phyloP scores from a whole-genome alignment of 2,888 invertebrate genomes.

The Pseudanteris insignis region DNA sequence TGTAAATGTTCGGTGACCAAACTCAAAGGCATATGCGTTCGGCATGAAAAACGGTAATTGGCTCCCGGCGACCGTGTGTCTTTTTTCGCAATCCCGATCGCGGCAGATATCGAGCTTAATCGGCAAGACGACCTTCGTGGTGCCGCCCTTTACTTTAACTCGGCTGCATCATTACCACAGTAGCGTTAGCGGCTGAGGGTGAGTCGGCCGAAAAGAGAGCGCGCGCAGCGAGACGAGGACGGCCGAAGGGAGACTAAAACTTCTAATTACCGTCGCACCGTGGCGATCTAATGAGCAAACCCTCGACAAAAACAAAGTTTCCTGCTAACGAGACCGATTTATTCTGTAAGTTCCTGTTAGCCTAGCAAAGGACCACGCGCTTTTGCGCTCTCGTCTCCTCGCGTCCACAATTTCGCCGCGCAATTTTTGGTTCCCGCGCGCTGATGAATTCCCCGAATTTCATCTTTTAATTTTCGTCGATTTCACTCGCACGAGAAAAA shows the following conservation, averaged over 20 bases:
- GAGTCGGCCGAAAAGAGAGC: constrained; percentile 23
- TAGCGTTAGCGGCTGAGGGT: constrained; percentile 47
- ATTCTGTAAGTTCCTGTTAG: constrained; percentile 58
- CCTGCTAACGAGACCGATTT: constrained; percentile 62
- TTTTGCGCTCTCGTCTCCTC: constrained; percentile 38
- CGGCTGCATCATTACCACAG: constrained; percentile 55
- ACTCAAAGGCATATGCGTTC: constrained; percentile 45
- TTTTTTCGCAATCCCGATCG: constrained; percentile 51
- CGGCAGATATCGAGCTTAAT: constrained; percentile 54
- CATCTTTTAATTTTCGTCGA: no score
- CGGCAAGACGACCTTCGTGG: constrained; percentile 46
- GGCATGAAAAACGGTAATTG: constrained; percentile 52
- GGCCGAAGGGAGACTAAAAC: constrained; percentile 54
- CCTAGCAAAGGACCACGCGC: constrained; percentile 44
- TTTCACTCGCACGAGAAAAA: constrained; percentile 1
- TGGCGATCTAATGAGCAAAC: constrained; percentile 60
- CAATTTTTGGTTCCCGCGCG: constrained; percentile 27
- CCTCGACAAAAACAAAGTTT: constrained; percentile 60
- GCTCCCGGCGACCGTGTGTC: constrained; percentile 44
- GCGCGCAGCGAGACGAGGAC: constrained; percentile 16
- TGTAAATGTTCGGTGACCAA: constrained; percentile 41
- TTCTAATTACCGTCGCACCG: constrained; percentile 62
- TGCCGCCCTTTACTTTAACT: constrained; percentile 48
- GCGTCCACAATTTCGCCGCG: constrained; percentile 13
- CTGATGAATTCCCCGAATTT: constrained; percentile 24